Base-by-base conservation (phyloP, 2,888 invertebrate species). In the Byasa hedistus region DNA sequence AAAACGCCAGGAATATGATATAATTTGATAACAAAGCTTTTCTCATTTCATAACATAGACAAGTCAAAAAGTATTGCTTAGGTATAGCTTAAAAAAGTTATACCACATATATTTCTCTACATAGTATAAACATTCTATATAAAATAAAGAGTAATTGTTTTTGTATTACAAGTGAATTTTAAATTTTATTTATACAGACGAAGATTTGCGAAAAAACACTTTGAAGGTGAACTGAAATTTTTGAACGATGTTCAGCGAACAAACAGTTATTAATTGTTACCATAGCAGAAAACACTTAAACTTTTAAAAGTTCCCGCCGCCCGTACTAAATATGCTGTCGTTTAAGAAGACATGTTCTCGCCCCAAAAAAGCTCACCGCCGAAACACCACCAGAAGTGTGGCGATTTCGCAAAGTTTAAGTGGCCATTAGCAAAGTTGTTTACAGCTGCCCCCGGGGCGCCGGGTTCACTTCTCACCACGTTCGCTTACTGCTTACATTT, bases 371-470 rank as follows among this genome's bases (percentile, higher is more conserved):
- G 57, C 64, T 64, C 60, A 57, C 59, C 51, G 32, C 52, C 54
- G 19, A 44, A 48, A 32, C 56, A 64, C 61, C 61, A 57, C 60
- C 64, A 51, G 68, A 77, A 82, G 78, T 80, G 82, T 79, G 82
- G 81, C 79, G 79, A 81, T 83, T 84, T 76, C 75, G 77, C 74
- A 75, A 85, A 85, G 80, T 85, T 85, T 82, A 87, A 86, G 83
- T 84, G 82, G 84, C 85, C 81, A 86, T 87, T 87, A 86, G 79
- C 75, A 62, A 83, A 87, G 83, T 86, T 86, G 85, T 86, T 86
- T 83, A 84, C 84, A 80, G 81, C 83, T 80, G 80, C 81, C 84
- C 82, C 76, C 71, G 82, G 64, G 39, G 85, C 80, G 76, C 75
- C 72, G 75, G 67, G 76, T 75, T 76, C 71, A 70, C 74, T 73